These are phyloP conservation scores for Drosophila simulans DNA, from an alignment of 1,140 invertebrate species.

Conservation along the genomic window DNA sequence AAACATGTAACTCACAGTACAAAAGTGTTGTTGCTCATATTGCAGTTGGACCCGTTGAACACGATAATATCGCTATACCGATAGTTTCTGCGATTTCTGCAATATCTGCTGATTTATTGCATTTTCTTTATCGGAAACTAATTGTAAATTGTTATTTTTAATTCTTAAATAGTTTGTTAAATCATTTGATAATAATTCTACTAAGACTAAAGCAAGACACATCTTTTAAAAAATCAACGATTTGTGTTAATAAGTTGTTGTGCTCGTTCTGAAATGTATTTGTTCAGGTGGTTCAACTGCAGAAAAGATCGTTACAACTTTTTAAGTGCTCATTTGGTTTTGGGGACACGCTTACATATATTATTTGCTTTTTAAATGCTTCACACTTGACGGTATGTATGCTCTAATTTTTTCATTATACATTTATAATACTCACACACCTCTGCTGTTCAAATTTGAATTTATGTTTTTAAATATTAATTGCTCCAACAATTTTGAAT, in stretches of 20 bases:
- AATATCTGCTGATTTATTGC: not conserved
- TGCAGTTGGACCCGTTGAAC: slow-evolving; percentile 2
- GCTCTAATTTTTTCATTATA: slow-evolving; percentile 28
- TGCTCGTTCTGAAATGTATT: too few relatives aligned
- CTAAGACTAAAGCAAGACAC: not conserved
- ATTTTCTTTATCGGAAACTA: not conserved
- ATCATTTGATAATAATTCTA: not conserved
- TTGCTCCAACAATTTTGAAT: slow-evolving; percentile 54
- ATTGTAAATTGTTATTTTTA: not conserved
- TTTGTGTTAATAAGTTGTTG: too few relatives aligned
- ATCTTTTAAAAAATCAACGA: too few relatives aligned
- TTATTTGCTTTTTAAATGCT: slow-evolving; percentile 57
- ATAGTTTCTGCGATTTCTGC: not conserved
- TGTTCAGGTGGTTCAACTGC: slow-evolving; percentile 3
- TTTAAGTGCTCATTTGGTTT: slow-evolving; percentile 1
- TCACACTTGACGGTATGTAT: slow-evolving; percentile 37
- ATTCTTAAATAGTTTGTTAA: not conserved
- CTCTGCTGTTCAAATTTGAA: slow-evolving; percentile 48
- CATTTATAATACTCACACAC: slow-evolving; percentile 48
- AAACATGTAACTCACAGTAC: not conserved
- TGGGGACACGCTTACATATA: slow-evolving; percentile 42
- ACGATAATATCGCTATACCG: not conserved
- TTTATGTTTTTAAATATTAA: slow-evolving; percentile 49
- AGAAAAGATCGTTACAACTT: not conserved
- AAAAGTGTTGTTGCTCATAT: not conserved